These are phyloP conservation scores for Scatophagus argus DNA, from an alignment of 2,113 vertebrate genomes.

Conservation along the genomic window DNA sequence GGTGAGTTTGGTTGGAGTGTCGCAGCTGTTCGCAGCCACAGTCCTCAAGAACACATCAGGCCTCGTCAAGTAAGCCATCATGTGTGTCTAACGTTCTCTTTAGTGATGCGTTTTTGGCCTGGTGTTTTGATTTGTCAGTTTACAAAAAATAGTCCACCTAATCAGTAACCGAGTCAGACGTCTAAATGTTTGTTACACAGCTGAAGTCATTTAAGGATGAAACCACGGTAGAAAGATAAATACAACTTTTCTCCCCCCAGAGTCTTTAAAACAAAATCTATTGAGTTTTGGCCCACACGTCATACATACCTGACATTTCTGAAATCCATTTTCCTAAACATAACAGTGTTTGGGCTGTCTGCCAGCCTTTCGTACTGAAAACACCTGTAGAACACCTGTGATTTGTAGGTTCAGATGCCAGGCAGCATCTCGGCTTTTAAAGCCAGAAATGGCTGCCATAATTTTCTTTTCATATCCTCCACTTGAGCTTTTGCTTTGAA, in stretches of 20 bases:
- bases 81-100: neutral
- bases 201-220: slow-evolving; percentile 50
- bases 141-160: slow-evolving; percentile 3
- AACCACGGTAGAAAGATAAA: neutral
- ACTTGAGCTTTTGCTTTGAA: neutral
- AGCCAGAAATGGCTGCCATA: neutral
- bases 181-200: neutral
- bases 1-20: slow-evolving; percentile 92
- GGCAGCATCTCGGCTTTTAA: neutral
- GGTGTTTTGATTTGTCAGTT: slow-evolving; percentile 7
- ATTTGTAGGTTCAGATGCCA: neutral
- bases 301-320: neutral
- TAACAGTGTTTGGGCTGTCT: neutral
- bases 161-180: slow-evolving; percentile 1
- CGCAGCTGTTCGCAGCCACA: slow-evolving; percentile 92
- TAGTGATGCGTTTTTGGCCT: neutral
- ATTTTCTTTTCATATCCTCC: neutral
- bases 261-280: neutral
- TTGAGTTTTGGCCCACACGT: neutral
- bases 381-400: neutral
- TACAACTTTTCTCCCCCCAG: neutral
- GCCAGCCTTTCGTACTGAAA: neutral
- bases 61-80: slow-evolving; percentile 85
- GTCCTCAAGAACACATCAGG: slow-evolving; percentile 93
- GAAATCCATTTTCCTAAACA: neutral